These are phyloP conservation scores for Alethe castanea DNA, from an alignment of 2,113 vertebrate genomes.

Conservation along the genomic window DNA sequence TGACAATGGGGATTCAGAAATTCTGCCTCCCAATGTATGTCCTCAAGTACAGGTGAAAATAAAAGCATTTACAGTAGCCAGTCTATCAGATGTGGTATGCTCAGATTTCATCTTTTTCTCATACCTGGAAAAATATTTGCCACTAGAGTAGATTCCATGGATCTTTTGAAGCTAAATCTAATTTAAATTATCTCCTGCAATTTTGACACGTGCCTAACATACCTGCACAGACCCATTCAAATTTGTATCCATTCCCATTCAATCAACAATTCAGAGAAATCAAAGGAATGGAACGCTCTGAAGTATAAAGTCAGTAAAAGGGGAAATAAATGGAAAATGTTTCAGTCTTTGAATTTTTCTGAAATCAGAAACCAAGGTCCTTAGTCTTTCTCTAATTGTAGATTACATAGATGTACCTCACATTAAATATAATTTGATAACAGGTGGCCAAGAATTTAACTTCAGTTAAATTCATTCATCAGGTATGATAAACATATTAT, in stretches of 20 bases:
- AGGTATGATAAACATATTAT: neutral
- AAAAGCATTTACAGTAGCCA: neutral
- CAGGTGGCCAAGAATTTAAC: neutral
- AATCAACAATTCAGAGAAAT: neutral
- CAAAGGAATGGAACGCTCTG: neutral
- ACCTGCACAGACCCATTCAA: neutral
- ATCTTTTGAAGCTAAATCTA: neutral
- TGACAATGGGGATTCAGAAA: neutral
- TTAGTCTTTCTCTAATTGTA: neutral
- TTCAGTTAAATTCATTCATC: neutral
- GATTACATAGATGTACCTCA: neutral
- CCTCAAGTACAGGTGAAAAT: neutral
- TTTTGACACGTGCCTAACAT: neutral
- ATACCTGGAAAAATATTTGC: neutral
- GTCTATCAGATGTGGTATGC: neutral
- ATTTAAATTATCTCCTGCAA: neutral
- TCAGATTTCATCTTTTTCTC: neutral
- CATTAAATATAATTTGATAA: neutral
- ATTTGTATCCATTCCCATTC: neutral
- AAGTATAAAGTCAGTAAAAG: neutral
- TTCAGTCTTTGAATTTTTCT: neutral
- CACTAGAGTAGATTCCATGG: neutral
- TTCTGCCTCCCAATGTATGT: rapidly evolving
- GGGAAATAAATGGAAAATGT: neutral
- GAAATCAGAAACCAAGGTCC: neutral